Percentiles rank a stretch among this genome's conserved stretches.
Evolutionary conservation across 2,113 vertebrate genomes (phyloP).

Genomic region (Cynopterus brachyotis): DNA sequence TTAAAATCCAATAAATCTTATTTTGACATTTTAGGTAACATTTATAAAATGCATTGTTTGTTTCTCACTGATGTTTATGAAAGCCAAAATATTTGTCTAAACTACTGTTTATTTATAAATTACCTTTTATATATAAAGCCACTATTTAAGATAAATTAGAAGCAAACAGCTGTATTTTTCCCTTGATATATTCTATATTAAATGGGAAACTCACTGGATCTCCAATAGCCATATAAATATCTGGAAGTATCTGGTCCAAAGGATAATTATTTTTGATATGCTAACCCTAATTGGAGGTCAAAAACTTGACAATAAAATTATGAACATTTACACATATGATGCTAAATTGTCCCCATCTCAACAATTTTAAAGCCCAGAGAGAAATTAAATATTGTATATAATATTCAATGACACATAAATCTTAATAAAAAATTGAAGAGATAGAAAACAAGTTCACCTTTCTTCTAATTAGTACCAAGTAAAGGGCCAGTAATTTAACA

Average conservation of each 20-base stretch:
- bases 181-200: background rate
- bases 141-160: background rate
- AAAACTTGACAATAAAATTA: background rate
- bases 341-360: background rate
- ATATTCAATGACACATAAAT: background rate
- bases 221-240: background rate
- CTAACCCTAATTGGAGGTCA: background rate
- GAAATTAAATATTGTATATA: conserved; percentile 21
- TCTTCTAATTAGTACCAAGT: background rate
- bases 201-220: background rate
- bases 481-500: background rate
- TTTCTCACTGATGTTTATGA: background rate
- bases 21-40: background rate
- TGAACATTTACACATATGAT: background rate
- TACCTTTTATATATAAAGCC: background rate
- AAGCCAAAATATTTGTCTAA: background rate
- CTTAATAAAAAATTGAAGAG: background rate
- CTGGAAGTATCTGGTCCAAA: background rate
- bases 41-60: background rate
- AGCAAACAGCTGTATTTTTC: background rate
- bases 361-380: background rate
- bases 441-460: background rate
- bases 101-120: background rate
- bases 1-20: conserved; percentile 7
- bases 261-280: conserved; percentile 4